These are phyloP conservation scores for Aptenodytes forsteri DNA, from an alignment of 2,113 vertebrate genomes.

Conservation along the genomic window DNA sequence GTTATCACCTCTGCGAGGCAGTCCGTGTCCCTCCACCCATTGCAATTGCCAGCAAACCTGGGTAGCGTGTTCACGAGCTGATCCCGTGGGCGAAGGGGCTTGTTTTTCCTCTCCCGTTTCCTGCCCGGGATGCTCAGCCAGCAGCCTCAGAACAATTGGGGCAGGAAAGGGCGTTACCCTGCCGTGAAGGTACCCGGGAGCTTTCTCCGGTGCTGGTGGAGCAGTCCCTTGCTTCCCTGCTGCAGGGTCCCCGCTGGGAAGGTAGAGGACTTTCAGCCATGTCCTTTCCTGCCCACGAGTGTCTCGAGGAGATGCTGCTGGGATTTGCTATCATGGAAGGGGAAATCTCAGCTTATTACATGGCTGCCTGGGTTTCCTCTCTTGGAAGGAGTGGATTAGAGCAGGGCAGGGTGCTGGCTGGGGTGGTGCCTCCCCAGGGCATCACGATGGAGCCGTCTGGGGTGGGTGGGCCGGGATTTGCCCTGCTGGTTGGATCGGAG, in stretches of 20 bases:
- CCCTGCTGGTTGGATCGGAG: not conserved
- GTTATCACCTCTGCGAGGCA: accelerated
- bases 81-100: not conserved
- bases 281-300: accelerated
- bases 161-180: not conserved
- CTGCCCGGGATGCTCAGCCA: not conserved
- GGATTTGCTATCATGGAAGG: not conserved
- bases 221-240: not conserved
- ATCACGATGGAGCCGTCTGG: not conserved
- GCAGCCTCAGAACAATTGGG: not conserved
- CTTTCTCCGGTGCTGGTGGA: not conserved
- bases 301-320: not conserved
- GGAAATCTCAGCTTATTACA: not conserved
- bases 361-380: not conserved
- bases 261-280: not conserved
- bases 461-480: not conserved
- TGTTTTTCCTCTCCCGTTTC: not conserved
- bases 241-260: not conserved
- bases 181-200: not conserved
- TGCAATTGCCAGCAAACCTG: not conserved
- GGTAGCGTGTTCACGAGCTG: accelerated
- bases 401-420: not conserved
- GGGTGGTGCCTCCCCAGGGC: not conserved
- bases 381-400: not conserved
- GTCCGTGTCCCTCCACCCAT: accelerated